These are phyloP conservation scores for Drosophila busckii DNA, from an alignment of 1,140 invertebrate species.

Conservation along the genomic window DNA sequence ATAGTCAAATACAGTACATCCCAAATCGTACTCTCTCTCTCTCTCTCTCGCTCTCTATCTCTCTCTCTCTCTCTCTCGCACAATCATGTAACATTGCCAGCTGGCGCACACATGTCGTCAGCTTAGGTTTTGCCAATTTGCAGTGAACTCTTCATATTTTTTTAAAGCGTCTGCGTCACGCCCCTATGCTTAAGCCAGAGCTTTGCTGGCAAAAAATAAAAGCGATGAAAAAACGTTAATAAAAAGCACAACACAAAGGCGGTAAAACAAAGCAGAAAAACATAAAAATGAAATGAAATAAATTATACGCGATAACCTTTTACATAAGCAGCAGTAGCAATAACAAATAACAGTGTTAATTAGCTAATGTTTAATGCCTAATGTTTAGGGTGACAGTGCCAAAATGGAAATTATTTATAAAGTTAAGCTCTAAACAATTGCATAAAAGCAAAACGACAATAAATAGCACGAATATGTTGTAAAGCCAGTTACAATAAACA, in stretches of 20 bases:
- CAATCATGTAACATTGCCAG: slow-evolving; percentile 21
- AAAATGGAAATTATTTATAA: slow-evolving; percentile 65
- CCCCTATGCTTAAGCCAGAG: no score
- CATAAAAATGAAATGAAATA: slow-evolving; percentile 14
- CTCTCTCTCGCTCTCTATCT: background rate
- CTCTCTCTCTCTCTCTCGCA: background rate
- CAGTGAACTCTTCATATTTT: slow-evolving; percentile 29
- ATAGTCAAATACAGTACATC: background rate
- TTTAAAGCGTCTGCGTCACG: no score
- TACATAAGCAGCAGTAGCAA: slow-evolving; percentile 18
- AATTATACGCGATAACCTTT: no score
- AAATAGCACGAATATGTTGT: slow-evolving; percentile 66
- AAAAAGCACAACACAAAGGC: no score
- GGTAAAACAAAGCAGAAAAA: slow-evolving; percentile 11
- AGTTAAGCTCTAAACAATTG: slow-evolving; percentile 11
- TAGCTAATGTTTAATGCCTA: slow-evolving; percentile 7
- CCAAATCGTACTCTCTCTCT: background rate
- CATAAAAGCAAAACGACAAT: slow-evolving; percentile 15
- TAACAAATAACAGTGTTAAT: slow-evolving; percentile 5
- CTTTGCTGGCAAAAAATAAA: no score
- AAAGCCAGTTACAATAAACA: slow-evolving; percentile 17
- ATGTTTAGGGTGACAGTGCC: slow-evolving; percentile 43
- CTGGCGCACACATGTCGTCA: slow-evolving; percentile 62
- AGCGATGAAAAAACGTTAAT: no score
- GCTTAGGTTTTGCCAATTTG: slow-evolving; percentile 52